Conservation (phyloP, 2,113 vertebrate genomes). For the Nycticryphes semicollaris region DNA sequence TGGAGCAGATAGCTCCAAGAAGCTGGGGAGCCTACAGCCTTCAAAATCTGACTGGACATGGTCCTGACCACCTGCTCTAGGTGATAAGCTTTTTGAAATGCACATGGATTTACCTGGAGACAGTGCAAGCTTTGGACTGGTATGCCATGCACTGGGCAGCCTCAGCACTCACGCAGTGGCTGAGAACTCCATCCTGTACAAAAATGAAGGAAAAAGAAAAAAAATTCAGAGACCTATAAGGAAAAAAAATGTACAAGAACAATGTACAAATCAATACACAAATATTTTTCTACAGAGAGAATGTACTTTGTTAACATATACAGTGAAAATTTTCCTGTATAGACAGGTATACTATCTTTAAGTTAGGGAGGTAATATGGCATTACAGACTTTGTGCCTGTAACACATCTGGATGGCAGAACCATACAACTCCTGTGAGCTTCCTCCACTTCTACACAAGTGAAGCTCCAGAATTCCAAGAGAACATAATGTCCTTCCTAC, state of each 20-base stretch:
- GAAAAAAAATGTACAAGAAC: background rate
- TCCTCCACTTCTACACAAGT: background rate
- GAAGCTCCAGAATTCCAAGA: background rate
- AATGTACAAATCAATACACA: background rate
- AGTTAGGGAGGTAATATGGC: background rate
- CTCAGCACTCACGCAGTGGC: background rate
- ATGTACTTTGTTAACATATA: background rate
- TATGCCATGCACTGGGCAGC: background rate
- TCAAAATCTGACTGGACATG: background rate
- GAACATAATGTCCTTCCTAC: background rate
- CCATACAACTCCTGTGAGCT: background rate
- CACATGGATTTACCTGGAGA: background rate
- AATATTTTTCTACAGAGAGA: background rate
- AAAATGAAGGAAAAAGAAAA: background rate
- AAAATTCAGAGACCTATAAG: fast-evolving
- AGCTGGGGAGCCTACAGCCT: fast-evolving
- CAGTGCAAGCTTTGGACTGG: background rate
- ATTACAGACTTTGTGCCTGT: background rate
- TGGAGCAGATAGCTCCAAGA: background rate
- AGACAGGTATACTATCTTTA: background rate
- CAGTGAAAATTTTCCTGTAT: background rate
- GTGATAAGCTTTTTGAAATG: background rate
- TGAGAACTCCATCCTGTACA: background rate
- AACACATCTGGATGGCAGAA: background rate
- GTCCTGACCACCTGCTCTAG: fast-evolving